Percentiles rank a stretch among this genome's conserved stretches.
Evolutionary conservation across 2,888 invertebrate genomes (phyloP).

Genomic region (Camponotus fellah): DNA sequence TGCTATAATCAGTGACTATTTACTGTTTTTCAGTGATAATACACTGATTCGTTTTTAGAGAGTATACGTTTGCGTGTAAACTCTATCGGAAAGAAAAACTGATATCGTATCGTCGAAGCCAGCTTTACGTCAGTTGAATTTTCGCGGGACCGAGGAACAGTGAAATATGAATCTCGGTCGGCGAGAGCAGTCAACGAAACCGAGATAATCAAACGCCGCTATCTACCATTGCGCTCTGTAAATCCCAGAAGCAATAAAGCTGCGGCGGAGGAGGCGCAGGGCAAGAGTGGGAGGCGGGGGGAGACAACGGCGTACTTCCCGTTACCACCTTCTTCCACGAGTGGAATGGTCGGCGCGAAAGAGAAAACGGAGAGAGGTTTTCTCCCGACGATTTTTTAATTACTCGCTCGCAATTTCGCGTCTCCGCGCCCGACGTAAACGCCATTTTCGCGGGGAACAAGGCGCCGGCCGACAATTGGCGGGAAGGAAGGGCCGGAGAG

Average conservation of each 20-base stretch:
- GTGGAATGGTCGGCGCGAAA: slow-evolving; percentile 5
- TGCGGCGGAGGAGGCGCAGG: slow-evolving; percentile 21
- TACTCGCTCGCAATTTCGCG: slow-evolving; percentile 54
- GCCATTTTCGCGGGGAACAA: slow-evolving; percentile 42
- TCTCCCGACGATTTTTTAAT: slow-evolving; percentile 56
- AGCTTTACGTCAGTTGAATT: slow-evolving; percentile 14
- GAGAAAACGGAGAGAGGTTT: background rate
- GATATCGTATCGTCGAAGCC: background rate
- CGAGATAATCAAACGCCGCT: slow-evolving; percentile 54
- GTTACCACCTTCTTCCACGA: slow-evolving; percentile 19
- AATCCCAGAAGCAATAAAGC: slow-evolving; percentile 57
- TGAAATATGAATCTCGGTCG: slow-evolving; percentile 54
- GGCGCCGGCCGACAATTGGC: slow-evolving; percentile 44
- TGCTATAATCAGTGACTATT: too few relatives aligned
- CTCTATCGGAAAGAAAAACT: slow-evolving; percentile 6
- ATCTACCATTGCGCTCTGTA: slow-evolving; percentile 54
- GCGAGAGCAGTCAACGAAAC: slow-evolving; percentile 47
- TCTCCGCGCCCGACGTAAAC: slow-evolving; percentile 39
- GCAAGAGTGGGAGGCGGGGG: too few relatives aligned
- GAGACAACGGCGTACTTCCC: slow-evolving; percentile 15
- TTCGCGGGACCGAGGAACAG: slow-evolving; percentile 17
- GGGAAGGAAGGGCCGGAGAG: slow-evolving; percentile 25
- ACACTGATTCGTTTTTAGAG: too few relatives aligned
- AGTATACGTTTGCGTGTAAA: too few relatives aligned
- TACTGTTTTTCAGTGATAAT: too few relatives aligned